A percentile compares a stretch with the other conserved stretches of the same genome.
phyloP scores from a whole-genome alignment of 2,888 invertebrate species.

The Brachyptera putata region DNA sequence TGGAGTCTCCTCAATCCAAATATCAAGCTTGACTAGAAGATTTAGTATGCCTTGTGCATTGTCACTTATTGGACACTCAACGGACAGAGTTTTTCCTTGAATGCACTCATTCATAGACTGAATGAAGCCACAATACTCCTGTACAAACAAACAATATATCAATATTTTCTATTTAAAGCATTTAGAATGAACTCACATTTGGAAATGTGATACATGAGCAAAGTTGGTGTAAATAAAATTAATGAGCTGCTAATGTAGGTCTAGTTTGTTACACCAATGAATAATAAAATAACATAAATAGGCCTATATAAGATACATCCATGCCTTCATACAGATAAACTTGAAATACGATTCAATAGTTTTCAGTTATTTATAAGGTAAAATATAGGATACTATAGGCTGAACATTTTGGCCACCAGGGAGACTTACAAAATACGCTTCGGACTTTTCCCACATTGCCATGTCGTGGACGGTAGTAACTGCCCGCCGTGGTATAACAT shows the following conservation, averaged over 20 bases:
- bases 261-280: no score
- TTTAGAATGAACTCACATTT: neutral
- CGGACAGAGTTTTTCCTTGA: slow-evolving; percentile 68
- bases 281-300: no score
- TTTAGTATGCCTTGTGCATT: slow-evolving; percentile 56
- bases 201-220: no score
- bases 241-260: no score
- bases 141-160: slow-evolving; percentile 38
- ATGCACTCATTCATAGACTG: slow-evolving; percentile 82
- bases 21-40: slow-evolving; percentile 67
- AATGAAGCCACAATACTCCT: slow-evolving; percentile 84
- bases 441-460: slow-evolving; percentile 76
- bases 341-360: no score
- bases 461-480: slow-evolving; percentile 66
- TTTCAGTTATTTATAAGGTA: no score
- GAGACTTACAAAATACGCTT: slow-evolving; percentile 69
- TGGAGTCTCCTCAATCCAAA: slow-evolving; percentile 75
- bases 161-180: no score
- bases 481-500: slow-evolving; percentile 59
- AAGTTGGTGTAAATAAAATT: no score
- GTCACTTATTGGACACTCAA: slow-evolving; percentile 58
- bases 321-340: no score
- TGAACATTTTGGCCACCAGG: neutral
- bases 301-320: no score
- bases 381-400: no score